Evolutionary conservation across 2,888 invertebrate species (phyloP).

Genomic region (Urechis unicinctus): DNA sequence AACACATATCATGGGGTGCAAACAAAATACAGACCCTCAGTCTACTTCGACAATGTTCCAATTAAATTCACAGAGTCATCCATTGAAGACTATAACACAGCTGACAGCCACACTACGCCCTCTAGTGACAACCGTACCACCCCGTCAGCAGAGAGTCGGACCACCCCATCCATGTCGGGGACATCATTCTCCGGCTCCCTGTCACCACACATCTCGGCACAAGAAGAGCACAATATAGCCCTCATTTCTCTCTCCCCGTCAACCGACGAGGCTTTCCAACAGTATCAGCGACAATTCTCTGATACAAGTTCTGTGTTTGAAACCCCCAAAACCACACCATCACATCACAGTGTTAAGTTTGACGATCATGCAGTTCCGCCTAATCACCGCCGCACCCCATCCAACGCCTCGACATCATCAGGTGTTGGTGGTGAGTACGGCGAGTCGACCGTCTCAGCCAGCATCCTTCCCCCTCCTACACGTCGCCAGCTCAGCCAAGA

Average conservation of each 20-base stretch:
- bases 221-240: constrained; percentile 13
- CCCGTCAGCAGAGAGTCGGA: constrained; percentile 15
- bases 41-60: constrained; percentile 34
- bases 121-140: constrained; percentile 18
- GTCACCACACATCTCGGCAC: constrained; percentile 11
- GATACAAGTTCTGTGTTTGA: constrained; percentile 36
- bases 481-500: constrained; percentile 32
- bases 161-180: constrained; percentile 18
- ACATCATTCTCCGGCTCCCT: constrained; percentile 9
- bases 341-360: constrained; percentile 41
- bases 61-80: constrained; percentile 31
- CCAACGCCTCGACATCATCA: constrained; percentile 60
- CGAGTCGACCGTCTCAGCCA: background rate
- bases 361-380: constrained; percentile 31
- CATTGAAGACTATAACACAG: constrained; percentile 8
- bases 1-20: constrained; percentile 84
- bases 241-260: constrained; percentile 18
- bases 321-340: constrained; percentile 26
- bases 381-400: constrained; percentile 69
- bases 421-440: background rate
- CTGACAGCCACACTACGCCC: constrained; percentile 9
- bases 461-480: constrained; percentile 29
- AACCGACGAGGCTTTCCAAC: constrained; percentile 21
- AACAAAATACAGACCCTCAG: constrained; percentile 54
- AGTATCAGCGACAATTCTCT: constrained; percentile 36